Evolutionary conservation across 2,113 vertebrate genomes (phyloP).

Genomic region (Cacatua alba): DNA sequence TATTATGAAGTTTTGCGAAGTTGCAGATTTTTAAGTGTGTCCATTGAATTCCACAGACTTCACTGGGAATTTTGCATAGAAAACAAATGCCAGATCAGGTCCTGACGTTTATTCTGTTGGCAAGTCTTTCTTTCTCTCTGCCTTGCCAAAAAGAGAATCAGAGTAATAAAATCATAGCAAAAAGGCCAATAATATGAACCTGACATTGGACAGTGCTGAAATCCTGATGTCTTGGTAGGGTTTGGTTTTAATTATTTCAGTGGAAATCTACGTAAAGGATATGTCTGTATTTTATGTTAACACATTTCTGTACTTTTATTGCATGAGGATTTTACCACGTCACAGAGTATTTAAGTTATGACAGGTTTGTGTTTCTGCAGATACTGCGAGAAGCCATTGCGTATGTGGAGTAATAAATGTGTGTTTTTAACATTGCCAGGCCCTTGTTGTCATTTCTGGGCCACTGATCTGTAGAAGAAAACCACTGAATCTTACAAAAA

Average conservation of each 20-base stretch:
- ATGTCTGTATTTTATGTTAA: conserved; percentile 37
- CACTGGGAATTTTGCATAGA: neutral
- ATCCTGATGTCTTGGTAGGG: neutral
- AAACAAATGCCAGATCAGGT: neutral
- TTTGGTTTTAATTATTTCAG: neutral
- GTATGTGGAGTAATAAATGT: conserved; percentile 57
- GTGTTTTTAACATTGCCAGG: conserved; percentile 41
- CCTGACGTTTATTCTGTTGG: neutral
- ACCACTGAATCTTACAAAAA: fast-evolving
- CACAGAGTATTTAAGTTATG: neutral
- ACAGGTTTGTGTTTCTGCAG: conserved; percentile 23
- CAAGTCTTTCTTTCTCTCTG: neutral
- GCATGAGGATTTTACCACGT: conserved; percentile 29
- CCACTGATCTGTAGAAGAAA: fast-evolving
- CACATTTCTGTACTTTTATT: conserved; percentile 35
- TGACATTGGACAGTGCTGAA: neutral
- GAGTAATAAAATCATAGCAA: neutral
- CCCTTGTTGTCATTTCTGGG: neutral
- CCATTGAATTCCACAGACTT: neutral
- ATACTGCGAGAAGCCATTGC: neutral
- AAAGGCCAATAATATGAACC: neutral
- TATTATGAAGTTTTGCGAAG: neutral
- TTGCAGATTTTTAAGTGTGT: neutral
- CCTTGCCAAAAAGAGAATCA: neutral
- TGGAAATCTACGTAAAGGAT: conserved; percentile 14